Conservation (phyloP, 2,888 invertebrate species). For the Drosophila seclusa region DNA sequence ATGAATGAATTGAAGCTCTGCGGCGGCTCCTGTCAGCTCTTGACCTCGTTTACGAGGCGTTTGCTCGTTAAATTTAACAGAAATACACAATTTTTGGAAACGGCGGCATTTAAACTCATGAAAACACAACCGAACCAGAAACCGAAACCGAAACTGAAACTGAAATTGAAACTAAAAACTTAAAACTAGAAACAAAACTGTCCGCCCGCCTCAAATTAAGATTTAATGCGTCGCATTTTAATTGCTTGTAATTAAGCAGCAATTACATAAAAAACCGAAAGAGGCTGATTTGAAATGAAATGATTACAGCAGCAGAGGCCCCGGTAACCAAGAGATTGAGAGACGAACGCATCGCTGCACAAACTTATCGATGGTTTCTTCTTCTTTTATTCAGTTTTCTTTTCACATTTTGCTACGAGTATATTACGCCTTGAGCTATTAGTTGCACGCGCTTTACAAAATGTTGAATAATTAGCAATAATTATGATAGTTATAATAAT, state of each 20-base stretch:
- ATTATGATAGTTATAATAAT: slow-evolving; percentile 73
- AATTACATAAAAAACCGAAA: slow-evolving; percentile 73
- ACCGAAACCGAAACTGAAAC: not conserved
- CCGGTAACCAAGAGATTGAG: slow-evolving; percentile 11
- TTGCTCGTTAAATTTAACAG: slow-evolving; percentile 33
- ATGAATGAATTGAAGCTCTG: slow-evolving; percentile 40
- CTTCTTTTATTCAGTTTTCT: slow-evolving; percentile 3
- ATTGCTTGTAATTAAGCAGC: slow-evolving; percentile 70
- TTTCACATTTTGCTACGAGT: slow-evolving; percentile 8
- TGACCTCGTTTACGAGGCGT: slow-evolving; percentile 60
- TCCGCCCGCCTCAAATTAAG: slow-evolving; percentile 44
- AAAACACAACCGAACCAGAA: slow-evolving; percentile 14
- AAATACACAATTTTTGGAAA: slow-evolving; percentile 40
- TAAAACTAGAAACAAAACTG: slow-evolving; percentile 16
- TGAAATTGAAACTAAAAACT: slow-evolving; percentile 4
- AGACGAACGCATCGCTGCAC: slow-evolving; percentile 58
- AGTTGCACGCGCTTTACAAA: slow-evolving; percentile 71
- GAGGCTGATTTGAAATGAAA: slow-evolving; percentile 71
- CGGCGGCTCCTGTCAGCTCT: slow-evolving; percentile 58
- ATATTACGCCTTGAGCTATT: slow-evolving; percentile 50
- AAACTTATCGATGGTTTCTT: slow-evolving; percentile 52
- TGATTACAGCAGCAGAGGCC: slow-evolving; percentile 68
- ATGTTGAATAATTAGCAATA: slow-evolving; percentile 75
- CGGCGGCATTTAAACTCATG: slow-evolving; percentile 2
- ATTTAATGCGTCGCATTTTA: slow-evolving; percentile 69